Evolutionary conservation across 2,888 invertebrate species (phyloP).

Genomic region (Perizoma affinitatum): DNA sequence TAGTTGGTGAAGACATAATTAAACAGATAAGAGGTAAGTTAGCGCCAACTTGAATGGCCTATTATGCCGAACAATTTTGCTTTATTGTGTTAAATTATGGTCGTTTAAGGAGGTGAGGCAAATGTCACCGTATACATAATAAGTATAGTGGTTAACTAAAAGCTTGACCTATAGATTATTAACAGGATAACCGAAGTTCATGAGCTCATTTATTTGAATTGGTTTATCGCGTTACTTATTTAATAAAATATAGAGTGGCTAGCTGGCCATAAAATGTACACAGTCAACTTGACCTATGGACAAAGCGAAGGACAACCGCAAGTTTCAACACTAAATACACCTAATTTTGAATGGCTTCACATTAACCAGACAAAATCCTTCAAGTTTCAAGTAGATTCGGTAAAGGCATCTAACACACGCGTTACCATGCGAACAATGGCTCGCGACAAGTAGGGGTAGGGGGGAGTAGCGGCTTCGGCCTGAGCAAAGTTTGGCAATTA

Average conservation of each 20-base stretch:
- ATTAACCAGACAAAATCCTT: constrained; percentile 44
- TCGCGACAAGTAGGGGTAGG: constrained; percentile 72
- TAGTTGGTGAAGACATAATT: constrained; percentile 75
- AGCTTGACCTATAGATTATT: too few relatives aligned
- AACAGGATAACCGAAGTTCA: neutral
- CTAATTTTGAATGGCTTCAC: constrained; percentile 37
- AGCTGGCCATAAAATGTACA: constrained; percentile 1
- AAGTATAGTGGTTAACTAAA: neutral
- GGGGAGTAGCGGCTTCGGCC: constrained; percentile 59
- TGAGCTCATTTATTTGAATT: neutral
- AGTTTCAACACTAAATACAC: constrained; percentile 36
- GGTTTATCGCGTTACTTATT: neutral
- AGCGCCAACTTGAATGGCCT: constrained; percentile 45
- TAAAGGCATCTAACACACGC: constrained; percentile 67
- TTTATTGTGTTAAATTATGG: constrained; percentile 40
- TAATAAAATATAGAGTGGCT: neutral
- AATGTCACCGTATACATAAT: neutral
- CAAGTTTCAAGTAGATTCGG: constrained; percentile 54
- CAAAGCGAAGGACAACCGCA: constrained; percentile 8
- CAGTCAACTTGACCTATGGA: neutral
- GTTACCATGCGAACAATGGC: constrained; percentile 77
- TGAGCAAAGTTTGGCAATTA: constrained; percentile 82
- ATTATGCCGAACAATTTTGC: constrained; percentile 32
- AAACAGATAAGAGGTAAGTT: constrained; percentile 68
- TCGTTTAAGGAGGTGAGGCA: constrained; percentile 8